Base-by-base conservation (phyloP, 1,140 invertebrate genomes). In the Hylaeus volcanicus region DNA sequence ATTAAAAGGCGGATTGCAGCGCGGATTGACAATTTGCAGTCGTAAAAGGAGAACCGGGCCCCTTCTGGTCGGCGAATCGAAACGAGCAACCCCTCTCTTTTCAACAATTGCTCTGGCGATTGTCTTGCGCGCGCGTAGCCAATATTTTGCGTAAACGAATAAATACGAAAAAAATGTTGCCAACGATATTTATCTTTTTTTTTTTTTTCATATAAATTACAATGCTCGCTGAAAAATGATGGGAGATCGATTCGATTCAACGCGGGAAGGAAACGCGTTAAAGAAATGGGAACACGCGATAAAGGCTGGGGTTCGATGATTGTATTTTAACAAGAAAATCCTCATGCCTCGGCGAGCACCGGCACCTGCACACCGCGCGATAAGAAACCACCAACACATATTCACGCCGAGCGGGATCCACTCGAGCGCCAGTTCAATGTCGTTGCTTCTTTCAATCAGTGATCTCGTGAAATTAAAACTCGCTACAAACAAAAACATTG, bases 21-120 rank as follows among this genome's bases (percentile, higher is more conserved):
- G 71, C 71, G 84, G 86, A 91, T 92, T 91, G 90, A 85, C 90
- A 91, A 91, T 91, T 88, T 90, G 82, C 84, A 86, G 86, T 74
- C 69, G 81, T 88, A 86, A 89, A 88, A 85, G 83, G 78, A 45
- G 43, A 5, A 45, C 1, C 51, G 80, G 69, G 72, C 51, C 76
- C 78, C 74, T 71, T 86, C 71, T 80, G 58, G 60, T 39, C 41
- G 45, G 69, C 74, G 83, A 78, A 56, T 71, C 60, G 78, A 88
- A 81, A 26, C 26, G 26, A 26, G 26, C 86, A 83, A 85, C 78
- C 84, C 79, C 58, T 66, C 64, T 51, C 60, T 5, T 53, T 78
- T 82, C 80, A 79, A 71, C 82, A 87, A 87, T 88, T 77, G 56
- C 79, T 73, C 75, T 26, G 61, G 74, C 83, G 88, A 90, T 88